Conservation (phyloP, 2,888 invertebrate genomes). For the Pilophorus perplexus region DNA sequence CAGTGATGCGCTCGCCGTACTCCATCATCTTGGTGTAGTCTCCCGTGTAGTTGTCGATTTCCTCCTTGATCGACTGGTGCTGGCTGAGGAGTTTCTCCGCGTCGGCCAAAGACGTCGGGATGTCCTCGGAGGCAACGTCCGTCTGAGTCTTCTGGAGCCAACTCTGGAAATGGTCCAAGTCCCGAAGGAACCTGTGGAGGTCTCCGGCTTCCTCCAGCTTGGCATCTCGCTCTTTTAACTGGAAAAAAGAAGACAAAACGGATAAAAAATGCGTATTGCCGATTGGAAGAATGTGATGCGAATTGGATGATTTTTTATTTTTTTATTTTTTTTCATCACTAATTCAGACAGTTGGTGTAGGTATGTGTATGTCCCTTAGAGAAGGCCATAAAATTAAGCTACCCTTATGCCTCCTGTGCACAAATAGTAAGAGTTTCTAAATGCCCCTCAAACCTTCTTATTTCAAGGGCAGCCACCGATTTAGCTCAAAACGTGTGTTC, state of each 20-base stretch:
- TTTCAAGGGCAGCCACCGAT: too few species aligned
- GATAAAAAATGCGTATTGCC: too few species aligned
- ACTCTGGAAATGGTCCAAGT: constrained; percentile 98
- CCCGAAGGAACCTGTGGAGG: constrained; percentile 93
- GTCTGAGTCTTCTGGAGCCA: constrained; percentile 99
- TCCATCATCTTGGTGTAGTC: constrained; percentile 99
- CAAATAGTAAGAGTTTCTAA: too few species aligned
- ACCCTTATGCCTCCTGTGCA: too few species aligned
- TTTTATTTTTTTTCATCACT: too few species aligned
- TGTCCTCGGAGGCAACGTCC: constrained; percentile 97
- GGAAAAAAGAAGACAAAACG: constrained; percentile 46
- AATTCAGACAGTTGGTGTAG: too few species aligned
- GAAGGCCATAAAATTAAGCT: too few species aligned
- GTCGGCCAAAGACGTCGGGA: constrained; percentile 87
- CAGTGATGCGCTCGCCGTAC: constrained; percentile 92
- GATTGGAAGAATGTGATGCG: not conserved
- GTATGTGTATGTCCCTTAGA: too few species aligned
- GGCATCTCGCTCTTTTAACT: constrained; percentile 95
- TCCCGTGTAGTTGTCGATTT: constrained; percentile 98
- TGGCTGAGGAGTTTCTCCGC: constrained; percentile 95
- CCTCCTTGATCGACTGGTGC: constrained; percentile 97
- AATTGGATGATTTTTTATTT: not conserved
- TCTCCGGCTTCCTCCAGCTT: constrained; percentile 99
- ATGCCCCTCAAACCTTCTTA: too few species aligned
- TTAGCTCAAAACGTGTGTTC: too few species aligned